Conservation (phyloP, 2,797 vertebrate species). For the Anomalospiza imberbis region DNA sequence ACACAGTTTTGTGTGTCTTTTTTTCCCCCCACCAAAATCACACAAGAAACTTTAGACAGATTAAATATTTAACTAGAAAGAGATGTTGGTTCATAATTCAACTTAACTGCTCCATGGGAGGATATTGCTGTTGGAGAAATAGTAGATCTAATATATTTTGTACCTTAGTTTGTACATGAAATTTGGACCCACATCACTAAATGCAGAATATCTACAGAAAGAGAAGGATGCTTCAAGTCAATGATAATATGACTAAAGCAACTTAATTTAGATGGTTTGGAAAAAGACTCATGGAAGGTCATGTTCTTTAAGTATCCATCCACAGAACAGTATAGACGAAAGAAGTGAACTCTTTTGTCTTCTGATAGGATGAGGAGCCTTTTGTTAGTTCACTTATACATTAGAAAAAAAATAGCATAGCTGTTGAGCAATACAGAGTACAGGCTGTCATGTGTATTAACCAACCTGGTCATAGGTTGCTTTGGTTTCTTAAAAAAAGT, state of each 20-base stretch:
- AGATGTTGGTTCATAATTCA: neutral
- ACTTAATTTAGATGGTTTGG: neutral
- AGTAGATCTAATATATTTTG: neutral
- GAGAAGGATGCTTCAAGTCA: neutral
- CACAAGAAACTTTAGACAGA: neutral
- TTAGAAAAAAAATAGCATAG: neutral
- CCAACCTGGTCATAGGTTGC: neutral
- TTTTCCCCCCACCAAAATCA: neutral
- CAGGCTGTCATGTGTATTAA: neutral
- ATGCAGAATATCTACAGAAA: neutral
- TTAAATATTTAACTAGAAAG: neutral
- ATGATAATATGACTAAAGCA: neutral
- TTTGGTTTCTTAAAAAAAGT: neutral
- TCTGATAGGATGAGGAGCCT: neutral
- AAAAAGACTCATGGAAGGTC: neutral
- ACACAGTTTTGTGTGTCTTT: neutral
- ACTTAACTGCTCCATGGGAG: neutral
- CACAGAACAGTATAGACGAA: neutral
- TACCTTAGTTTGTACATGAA: neutral
- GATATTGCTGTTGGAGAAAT: neutral
- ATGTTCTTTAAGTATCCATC: neutral
- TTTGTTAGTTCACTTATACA: neutral
- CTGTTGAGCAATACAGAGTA: neutral
- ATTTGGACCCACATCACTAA: neutral
- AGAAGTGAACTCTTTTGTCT: neutral